Evolutionary conservation across 2,113 vertebrate species (phyloP).

Genomic region (Poecile atricapillus): DNA sequence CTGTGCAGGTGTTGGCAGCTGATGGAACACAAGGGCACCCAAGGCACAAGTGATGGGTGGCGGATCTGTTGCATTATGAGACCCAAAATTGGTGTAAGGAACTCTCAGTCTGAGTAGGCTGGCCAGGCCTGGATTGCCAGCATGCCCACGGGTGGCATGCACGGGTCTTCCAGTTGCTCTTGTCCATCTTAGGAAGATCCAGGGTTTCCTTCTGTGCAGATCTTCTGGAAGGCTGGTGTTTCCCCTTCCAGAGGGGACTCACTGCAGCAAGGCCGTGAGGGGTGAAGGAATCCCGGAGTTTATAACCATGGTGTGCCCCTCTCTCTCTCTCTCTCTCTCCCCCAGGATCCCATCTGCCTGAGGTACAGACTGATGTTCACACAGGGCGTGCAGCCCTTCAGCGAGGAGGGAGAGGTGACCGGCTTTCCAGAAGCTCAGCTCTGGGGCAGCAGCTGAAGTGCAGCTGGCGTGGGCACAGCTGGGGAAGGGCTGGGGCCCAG

Average conservation of each 20-base stretch:
- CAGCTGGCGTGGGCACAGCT: neutral
- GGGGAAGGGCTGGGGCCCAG: neutral
- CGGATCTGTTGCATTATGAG: neutral
- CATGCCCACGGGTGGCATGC: too few relatives aligned
- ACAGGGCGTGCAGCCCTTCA: constrained; percentile 70
- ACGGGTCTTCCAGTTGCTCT: neutral
- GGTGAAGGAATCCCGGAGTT: neutral
- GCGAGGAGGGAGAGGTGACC: constrained; percentile 75
- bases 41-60: neutral
- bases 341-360: constrained; percentile 76
- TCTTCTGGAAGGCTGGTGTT: rapidly evolving
- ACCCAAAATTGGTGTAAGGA: neutral
- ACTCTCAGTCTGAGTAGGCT: neutral
- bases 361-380: constrained; percentile 79
- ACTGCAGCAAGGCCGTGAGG: neutral
- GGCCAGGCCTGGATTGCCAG: neutral
- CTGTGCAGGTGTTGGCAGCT: neutral
- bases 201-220: neutral
- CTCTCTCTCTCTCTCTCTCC: neutral
- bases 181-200: neutral
- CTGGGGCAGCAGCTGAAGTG: constrained; percentile 25
- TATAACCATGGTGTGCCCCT: rapidly evolving
- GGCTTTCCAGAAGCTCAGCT: constrained; percentile 76
- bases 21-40: neutral
- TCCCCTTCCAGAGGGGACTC: neutral